Evolutionary conservation across 2,888 invertebrate species (phyloP), one percentile per base, ranked within the genome.

Genomic region (Cinara cedri): DNA sequence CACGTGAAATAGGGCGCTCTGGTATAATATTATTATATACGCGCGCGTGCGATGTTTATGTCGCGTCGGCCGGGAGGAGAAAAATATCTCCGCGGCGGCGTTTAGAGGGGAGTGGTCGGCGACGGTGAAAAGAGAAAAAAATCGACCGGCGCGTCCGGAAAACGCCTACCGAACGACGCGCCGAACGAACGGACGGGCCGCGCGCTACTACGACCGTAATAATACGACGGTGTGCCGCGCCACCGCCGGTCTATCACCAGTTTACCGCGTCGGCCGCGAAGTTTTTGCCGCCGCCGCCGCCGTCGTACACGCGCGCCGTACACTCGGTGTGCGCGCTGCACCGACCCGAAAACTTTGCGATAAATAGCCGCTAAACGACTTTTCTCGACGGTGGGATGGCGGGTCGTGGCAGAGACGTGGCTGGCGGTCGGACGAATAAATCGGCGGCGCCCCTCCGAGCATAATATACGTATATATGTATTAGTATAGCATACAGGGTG

Each of bases 131-230:
- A 57, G 26, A 44, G 55, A 66, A 68, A 76, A 72, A 76, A 76
- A 76, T 76, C 76, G 76, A 76, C 76, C 76, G 76, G 49, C 76
- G 75, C 49, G 65, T 75, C 65, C 66, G 66, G 68, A 66, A 57
- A 68, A 68, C 76, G 76, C 76, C 76, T 68, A 76, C 76, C 44
- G 65, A 44, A 10, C 75, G 9, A 55, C 71, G 72, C 57, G 57
- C 66, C 54, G 66, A 68, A 68, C 76, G 24, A 66, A 14, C 46
- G 46, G 10, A 42, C 68, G 6, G 66, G 46, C 75, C 19, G 19
- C 63, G 34, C 51, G 42, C 62, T 49, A 13, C 44, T 44, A 6
- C 19, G 13, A 19, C 66, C 24, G 6, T n/a, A n/a, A n/a, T n/a
- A n/a, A n/a, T n/a, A n/a, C n/a, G n/a, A n/a, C n/a, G n/a, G n/a